Conservation (phyloP, 2,888 invertebrate species). For the Cryptus armator region DNA sequence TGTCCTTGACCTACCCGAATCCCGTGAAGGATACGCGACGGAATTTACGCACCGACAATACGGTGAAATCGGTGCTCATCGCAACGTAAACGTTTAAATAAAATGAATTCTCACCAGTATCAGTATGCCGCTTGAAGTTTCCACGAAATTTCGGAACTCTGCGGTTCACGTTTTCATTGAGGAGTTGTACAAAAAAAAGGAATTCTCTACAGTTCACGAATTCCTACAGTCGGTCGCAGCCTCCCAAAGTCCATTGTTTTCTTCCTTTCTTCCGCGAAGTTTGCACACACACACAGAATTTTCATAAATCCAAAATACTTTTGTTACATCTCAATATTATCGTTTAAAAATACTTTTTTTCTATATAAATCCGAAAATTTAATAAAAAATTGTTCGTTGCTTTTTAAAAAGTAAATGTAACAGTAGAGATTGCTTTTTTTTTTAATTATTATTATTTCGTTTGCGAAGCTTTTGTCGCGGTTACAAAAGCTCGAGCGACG, state of each 20-base stretch:
- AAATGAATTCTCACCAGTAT: neutral
- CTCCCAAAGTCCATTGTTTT: neutral
- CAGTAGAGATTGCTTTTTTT: neutral
- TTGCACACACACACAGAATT: slow-evolving; percentile 4
- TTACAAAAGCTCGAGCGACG: slow-evolving; percentile 37
- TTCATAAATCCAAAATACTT: no score
- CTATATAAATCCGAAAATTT: no score
- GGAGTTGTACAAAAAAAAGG: slow-evolving; percentile 9
- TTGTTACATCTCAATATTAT: no score
- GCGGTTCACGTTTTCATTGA: neutral
- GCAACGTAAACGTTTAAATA: no score
- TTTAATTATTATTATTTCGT: neutral
- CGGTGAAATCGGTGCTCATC: no score
- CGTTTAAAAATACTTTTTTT: no score
- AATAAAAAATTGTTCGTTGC: neutral
- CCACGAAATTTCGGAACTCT: slow-evolving; percentile 18
- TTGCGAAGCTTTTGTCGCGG: neutral
- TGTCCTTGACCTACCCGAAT: no score
- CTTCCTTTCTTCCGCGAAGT: slow-evolving; percentile 12
- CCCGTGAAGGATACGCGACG: no score
- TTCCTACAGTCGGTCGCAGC: slow-evolving; percentile 9
- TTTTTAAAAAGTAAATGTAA: neutral
- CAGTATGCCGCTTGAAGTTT: slow-evolving; percentile 26
- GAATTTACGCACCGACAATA: no score
- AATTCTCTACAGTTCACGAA: slow-evolving; percentile 10